phyloP scores from a whole-genome alignment of 2,113 vertebrate genomes.

The Hippocampus barbouri region DNA sequence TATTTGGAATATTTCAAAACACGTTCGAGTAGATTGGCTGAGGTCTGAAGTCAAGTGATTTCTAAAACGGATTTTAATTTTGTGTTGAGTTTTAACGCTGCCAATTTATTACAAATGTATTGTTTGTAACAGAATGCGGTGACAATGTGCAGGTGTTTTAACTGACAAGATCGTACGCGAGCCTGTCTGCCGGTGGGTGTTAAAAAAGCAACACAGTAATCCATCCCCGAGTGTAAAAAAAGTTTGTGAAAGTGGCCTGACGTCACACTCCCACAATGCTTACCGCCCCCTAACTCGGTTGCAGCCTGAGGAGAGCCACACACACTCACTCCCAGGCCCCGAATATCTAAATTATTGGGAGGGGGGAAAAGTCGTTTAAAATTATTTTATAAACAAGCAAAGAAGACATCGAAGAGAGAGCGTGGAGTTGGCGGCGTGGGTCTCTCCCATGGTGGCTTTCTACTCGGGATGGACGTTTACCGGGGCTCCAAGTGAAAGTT shows the following conservation, averaged over 20 bases:
- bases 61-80: not conserved
- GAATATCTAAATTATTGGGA: slow-evolving; percentile 60
- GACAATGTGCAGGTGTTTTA: slow-evolving; percentile 24
- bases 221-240: slow-evolving; percentile 28
- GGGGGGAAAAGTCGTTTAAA: slow-evolving; percentile 53
- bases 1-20: not conserved
- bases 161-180: not conserved
- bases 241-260: slow-evolving; percentile 79
- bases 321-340: slow-evolving; percentile 73
- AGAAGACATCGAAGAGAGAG: slow-evolving; percentile 29
- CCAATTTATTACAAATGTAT: not conserved
- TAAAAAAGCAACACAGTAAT: slow-evolving; percentile 16
- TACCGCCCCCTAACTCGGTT: slow-evolving; percentile 77
- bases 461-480: slow-evolving; percentile 66
- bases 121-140: not conserved
- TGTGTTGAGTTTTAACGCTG: not conserved
- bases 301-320: slow-evolving; percentile 74
- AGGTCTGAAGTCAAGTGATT: not conserved
- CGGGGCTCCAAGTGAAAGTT: slow-evolving; percentile 68
- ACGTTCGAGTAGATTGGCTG: not conserved
- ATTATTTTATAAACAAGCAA: slow-evolving; percentile 37
- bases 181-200: slow-evolving; percentile 8
- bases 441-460: slow-evolving; percentile 64
- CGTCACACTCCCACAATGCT: slow-evolving; percentile 83
- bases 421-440: slow-evolving; percentile 56